A percentile compares a stretch with the other conserved stretches of the same genome.
Evolutionary conservation across 2,797 vertebrate genomes (phyloP).

Genomic region (Neostethus bicornis): DNA sequence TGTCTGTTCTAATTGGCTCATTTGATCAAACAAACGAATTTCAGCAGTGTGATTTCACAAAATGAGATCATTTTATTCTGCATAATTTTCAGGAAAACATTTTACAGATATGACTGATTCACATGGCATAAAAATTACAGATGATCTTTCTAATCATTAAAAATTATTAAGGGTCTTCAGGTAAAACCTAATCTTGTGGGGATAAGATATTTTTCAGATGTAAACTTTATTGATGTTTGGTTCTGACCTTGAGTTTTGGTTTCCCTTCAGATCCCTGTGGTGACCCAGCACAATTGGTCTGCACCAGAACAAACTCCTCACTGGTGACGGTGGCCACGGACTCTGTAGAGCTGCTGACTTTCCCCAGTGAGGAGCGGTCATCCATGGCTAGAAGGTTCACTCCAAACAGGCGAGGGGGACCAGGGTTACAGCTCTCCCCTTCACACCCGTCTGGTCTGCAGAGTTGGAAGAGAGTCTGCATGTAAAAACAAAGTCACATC

Average conservation of each 20-base stretch:
- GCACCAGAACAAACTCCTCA: slow-evolving; percentile 94
- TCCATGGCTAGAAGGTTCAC: slow-evolving; percentile 79
- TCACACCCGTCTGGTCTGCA: slow-evolving; percentile 45
- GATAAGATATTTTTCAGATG: not conserved
- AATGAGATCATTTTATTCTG: rapidly evolving
- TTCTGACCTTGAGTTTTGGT: slow-evolving; percentile 87
- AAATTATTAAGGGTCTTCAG: too few species aligned
- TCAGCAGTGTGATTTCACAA: too few species aligned
- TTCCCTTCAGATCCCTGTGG: slow-evolving; percentile 85
- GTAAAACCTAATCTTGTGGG: too few species aligned
- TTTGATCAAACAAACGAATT: too few species aligned
- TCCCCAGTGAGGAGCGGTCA: slow-evolving; percentile 85
- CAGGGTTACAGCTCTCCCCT: slow-evolving; percentile 55
- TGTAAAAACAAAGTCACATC: slow-evolving; percentile 1
- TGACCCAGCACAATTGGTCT: slow-evolving; percentile 79
- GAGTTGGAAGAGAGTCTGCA: slow-evolving; percentile 23
- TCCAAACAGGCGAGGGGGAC: slow-evolving; percentile 53
- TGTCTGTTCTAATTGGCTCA: too few species aligned
- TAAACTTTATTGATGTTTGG: not conserved
- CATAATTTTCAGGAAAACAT: too few species aligned
- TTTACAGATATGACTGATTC: too few species aligned
- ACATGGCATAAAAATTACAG: too few species aligned
- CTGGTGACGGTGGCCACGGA: slow-evolving; percentile 88
- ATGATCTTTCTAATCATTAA: too few species aligned
- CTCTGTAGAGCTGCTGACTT: slow-evolving; percentile 87